Evolutionary conservation across 2,888 invertebrate genomes (phyloP).

Genomic region (Odontocerum albicorne): DNA sequence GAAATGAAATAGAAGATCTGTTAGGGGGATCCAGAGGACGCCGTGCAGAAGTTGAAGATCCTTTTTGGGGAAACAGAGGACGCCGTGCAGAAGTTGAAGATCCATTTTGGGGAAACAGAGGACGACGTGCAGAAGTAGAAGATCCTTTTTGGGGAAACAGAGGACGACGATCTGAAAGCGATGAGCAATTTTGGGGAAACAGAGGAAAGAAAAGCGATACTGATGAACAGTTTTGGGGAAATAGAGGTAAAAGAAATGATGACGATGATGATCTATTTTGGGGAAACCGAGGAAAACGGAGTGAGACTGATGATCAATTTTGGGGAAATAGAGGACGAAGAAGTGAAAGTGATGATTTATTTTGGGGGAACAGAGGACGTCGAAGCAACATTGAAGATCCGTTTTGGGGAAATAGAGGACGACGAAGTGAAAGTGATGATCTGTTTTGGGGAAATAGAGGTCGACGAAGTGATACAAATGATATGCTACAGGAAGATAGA

Average conservation of each 20-base stretch:
- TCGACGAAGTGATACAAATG: constrained; percentile 41
- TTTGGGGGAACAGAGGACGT: constrained; percentile 51
- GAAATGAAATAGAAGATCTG: constrained; percentile 41
- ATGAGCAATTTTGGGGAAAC: constrained; percentile 37
- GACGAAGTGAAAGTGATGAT: constrained; percentile 40
- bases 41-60: constrained; percentile 39
- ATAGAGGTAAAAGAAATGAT: constrained; percentile 43
- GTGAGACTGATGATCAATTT: constrained; percentile 43
- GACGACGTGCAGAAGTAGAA: constrained; percentile 41
- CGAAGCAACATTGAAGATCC: too few species aligned
- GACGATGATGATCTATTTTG: constrained; percentile 40
- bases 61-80: constrained; percentile 41
- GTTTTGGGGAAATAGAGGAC: constrained; percentile 39
- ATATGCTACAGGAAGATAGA: constrained; percentile 35
- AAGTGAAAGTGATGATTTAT: constrained; percentile 44
- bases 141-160: constrained; percentile 40
- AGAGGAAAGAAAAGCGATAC: constrained; percentile 42
- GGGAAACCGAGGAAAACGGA: constrained; percentile 41
- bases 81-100: constrained; percentile 39
- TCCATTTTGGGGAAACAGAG: constrained; percentile 48
- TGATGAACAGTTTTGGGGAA: neutral
- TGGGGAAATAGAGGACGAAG: constrained; percentile 46
- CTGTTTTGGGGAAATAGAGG: constrained; percentile 39
- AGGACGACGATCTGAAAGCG: constrained; percentile 42
- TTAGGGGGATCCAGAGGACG: constrained; percentile 47